These are phyloP conservation scores for Sphinx pinastri DNA, from an alignment of 2,888 invertebrate species.

Conservation along the genomic window DNA sequence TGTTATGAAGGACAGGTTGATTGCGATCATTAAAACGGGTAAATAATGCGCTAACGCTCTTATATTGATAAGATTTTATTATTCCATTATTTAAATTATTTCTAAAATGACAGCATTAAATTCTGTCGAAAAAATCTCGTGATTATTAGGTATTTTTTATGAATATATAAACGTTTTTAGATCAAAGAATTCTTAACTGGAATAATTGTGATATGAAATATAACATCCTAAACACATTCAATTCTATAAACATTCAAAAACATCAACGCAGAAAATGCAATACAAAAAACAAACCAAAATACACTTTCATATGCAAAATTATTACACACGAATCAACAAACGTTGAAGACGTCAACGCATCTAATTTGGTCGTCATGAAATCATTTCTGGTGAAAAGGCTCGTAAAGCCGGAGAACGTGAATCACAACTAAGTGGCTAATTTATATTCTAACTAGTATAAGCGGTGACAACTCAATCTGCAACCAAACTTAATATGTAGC, in stretches of 20 bases:
- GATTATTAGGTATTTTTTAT: no score
- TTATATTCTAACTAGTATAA: conserved; percentile 67
- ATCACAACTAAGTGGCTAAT: conserved; percentile 68
- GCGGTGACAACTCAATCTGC: conserved; percentile 76
- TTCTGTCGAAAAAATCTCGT: no score
- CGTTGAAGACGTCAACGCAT: conserved; percentile 5
- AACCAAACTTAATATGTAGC: conserved; percentile 49
- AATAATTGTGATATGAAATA: not conserved
- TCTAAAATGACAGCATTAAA: not conserved
- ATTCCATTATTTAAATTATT: not conserved
- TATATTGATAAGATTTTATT: conserved; percentile 18
- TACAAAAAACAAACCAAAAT: not conserved
- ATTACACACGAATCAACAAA: not conserved
- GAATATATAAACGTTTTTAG: not conserved
- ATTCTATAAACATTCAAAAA: not conserved
- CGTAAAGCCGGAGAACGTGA: conserved; percentile 68
- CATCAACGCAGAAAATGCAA: not conserved
- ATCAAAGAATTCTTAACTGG: not conserved
- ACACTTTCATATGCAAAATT: conserved; percentile 2
- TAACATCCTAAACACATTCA: not conserved
- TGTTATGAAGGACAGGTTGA: conserved; percentile 26
- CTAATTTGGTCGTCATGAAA: conserved; percentile 34
- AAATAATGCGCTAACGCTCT: conserved; percentile 8
- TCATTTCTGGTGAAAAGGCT: conserved; percentile 60
- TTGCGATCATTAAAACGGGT: not conserved